phyloP scores from a whole-genome alignment of 2,888 invertebrate species.

The Ischnura elegans region DNA sequence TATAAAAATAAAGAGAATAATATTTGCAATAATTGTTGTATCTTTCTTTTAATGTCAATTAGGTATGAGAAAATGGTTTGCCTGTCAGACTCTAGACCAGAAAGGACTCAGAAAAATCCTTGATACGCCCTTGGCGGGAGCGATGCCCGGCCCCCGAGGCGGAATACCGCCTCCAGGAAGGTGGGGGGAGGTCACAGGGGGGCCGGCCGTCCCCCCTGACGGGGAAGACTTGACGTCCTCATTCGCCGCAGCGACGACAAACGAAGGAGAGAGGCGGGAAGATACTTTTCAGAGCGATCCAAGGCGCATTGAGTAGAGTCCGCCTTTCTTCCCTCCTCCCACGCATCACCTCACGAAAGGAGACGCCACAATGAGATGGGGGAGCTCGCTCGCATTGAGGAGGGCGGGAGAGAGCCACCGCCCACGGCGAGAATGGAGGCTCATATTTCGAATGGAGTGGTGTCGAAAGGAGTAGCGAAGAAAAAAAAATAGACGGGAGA shows the following conservation, averaged over 20 bases:
- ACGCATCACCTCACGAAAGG: not conserved
- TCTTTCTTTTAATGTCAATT: no score
- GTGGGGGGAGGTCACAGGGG: no score
- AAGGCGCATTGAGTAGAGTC: not conserved
- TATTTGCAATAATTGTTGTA: no score
- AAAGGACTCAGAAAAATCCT: no score
- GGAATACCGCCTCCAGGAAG: not conserved
- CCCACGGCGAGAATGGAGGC: not conserved
- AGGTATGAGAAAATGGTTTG: no score
- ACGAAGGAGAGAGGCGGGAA: not conserved
- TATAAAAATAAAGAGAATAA: no score
- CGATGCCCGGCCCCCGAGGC: not conserved
- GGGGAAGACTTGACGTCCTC: conserved; percentile 16
- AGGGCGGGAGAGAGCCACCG: not conserved
- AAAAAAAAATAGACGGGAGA: not conserved
- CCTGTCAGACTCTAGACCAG: no score
- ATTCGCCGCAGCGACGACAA: conserved; percentile 42
- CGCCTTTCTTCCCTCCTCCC: not conserved
- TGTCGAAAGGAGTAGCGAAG: conserved; percentile 15
- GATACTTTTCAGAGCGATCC: not conserved
- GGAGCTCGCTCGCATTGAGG: not conserved
- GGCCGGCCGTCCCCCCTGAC: not conserved
- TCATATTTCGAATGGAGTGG: not conserved
- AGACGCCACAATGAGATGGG: not conserved
- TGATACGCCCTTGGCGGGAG: no score